Base-by-base conservation (phyloP, 2,888 invertebrate species). In the Tetanocera ferruginea region DNA sequence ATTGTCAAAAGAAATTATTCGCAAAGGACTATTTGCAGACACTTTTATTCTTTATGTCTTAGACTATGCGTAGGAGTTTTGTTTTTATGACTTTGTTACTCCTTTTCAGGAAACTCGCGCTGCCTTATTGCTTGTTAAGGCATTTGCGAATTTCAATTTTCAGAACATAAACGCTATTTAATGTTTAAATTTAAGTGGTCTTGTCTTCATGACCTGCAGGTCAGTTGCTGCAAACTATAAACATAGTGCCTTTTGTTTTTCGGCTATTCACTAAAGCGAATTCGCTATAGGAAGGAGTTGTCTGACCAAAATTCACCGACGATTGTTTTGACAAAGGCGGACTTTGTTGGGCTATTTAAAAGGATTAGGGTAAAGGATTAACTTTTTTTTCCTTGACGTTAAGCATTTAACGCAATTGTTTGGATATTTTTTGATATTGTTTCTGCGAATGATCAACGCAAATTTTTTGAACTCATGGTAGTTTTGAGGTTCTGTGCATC, bases 291-390 rank as follows among this genome's bases (percentile, higher is more conserved):
- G 80, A 84, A 85, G 80, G 85, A 83, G 82, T 84, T 81, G 81
- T 76, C 76, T 70, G 55, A 69, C 28, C 14, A 28, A 51, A 14
- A 28, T 80, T 81, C 78, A 78, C 74, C 79, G 79, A 43, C 76
- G 82, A 83, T 83, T 87, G 83, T 86, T 80, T 87, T 85, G 85
- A 85, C 86, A 85, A 87, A 87, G 88, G 89, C 87, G 87, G 87
- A 84, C 84, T 85, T 84, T 88, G 85, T 89, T 88, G 86, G 88
- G 85, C 85, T 86, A 86, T 87, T 88, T 89, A 88, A 87, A 83
- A 87, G 86, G 86, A 88, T 88, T 88, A 89, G 84, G 88, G 86
- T 87, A 88, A 88, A 87, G 88, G 89, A 88, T 88, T 89, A 85
- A 86, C 87, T 87, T 87, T 83, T n/a, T 74, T 79, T 84, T 76